Evolutionary conservation across 1,140 invertebrate species (phyloP).

Genomic region (Carcinoscorpius rotundicauda): DNA sequence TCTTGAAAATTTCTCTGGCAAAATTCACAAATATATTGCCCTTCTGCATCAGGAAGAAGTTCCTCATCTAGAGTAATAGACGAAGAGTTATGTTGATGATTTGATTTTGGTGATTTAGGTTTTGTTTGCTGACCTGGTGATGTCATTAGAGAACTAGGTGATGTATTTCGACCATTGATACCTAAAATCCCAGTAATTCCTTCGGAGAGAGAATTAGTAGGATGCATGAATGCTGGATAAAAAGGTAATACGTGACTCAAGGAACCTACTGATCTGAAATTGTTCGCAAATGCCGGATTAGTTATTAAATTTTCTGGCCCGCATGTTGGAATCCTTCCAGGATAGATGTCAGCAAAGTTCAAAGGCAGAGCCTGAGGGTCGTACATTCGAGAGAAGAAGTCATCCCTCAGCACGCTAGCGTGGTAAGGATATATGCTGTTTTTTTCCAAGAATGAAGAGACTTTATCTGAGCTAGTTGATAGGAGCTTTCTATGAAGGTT

Average conservation of each 20-base stretch:
- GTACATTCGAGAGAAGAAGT: conserved; percentile 68
- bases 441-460: conserved; percentile 30
- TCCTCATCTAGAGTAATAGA: no score
- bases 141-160: no score
- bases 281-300: conserved; percentile 16
- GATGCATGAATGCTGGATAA: conserved; percentile 16
- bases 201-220: no score
- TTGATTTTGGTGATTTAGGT: no score
- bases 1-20: no score
- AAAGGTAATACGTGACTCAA: conserved; percentile 4
- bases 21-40: no score
- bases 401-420: conserved; percentile 46
- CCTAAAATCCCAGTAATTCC: no score
- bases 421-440: conserved; percentile 30
- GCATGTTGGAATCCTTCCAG: conserved; percentile 37
- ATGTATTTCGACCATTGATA: no score
- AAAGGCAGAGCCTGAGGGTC: conserved; percentile 43
- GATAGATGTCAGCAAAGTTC: conserved; percentile 34
- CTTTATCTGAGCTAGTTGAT: conserved; percentile 46
- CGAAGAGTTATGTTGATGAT: no score
- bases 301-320: conserved; percentile 24
- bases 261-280: conserved; percentile 1
- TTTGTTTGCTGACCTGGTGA: no score
- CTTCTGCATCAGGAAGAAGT: no score
- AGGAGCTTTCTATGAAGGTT: conserved; percentile 80